phyloP scores from a whole-genome alignment of 2,113 vertebrate genomes.

The Peromyscus polionotus region DNA sequence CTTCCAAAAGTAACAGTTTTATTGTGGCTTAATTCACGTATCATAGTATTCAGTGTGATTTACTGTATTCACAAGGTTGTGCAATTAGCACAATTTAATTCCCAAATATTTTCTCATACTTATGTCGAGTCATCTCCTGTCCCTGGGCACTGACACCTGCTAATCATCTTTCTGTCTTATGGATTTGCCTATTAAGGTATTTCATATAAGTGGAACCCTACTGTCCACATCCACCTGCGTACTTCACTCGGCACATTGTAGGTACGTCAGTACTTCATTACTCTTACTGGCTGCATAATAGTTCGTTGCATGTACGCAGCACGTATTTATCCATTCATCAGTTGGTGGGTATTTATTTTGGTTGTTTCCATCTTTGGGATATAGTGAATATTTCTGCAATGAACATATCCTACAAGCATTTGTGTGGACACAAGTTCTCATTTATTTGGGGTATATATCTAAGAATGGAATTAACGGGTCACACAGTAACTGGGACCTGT shows the following conservation, averaged over 20 bases:
- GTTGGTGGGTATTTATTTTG: neutral
- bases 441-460: neutral
- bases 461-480: neutral
- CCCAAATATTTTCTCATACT: constrained; percentile 32
- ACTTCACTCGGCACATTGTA: neutral
- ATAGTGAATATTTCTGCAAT: neutral
- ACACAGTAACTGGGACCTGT: neutral
- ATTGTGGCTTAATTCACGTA: constrained; percentile 53
- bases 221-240: neutral
- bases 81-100: constrained; percentile 12
- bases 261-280: neutral
- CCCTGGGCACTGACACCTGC: neutral
- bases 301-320: neutral
- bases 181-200: constrained; percentile 10
- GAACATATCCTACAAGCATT: neutral
- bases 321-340: neutral
- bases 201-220: constrained; percentile 1
- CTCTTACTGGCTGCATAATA: neutral
- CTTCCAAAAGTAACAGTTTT: constrained; percentile 34
- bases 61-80: neutral
- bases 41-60: constrained; percentile 44
- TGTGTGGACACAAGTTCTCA: neutral
- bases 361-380: neutral
- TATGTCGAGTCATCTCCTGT: neutral
- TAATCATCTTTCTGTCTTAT: neutral